A percentile compares a stretch with the other conserved stretches of the same genome.
Conservation (phyloP, 1,140 invertebrate species). For the Drosophila simulans region DNA sequence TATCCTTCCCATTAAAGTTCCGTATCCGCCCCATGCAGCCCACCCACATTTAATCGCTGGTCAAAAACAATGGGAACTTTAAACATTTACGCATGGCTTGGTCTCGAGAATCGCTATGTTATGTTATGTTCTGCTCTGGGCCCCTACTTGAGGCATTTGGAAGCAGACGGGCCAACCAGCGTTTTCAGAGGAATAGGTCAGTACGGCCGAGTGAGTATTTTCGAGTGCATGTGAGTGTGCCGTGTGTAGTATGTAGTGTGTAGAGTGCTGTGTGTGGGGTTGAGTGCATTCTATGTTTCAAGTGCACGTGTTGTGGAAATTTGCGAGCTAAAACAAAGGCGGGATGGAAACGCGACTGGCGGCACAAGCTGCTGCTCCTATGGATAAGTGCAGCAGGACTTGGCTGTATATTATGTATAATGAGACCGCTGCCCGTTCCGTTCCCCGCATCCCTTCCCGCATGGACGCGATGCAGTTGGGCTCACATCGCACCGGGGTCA, state of each 20-base stretch:
- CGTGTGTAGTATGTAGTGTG: constrained; percentile 17
- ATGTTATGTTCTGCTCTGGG: constrained; percentile 31
- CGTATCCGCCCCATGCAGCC: constrained; percentile 5
- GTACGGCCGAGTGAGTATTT: constrained; percentile 68
- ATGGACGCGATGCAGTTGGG: constrained; percentile 52
- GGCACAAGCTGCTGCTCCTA: constrained; percentile 18
- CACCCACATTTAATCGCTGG: constrained; percentile 21
- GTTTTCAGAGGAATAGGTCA: constrained; percentile 83
- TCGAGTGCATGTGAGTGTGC: constrained; percentile 37
- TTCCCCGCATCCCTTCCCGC: not conserved
- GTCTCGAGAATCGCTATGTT: constrained; percentile 43
- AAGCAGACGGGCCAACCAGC: constrained; percentile 55
- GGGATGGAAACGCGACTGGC: constrained; percentile 30
- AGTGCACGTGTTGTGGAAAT: constrained; percentile 58
- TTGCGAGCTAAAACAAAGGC: constrained; percentile 47
- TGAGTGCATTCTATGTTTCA: constrained; percentile 63
- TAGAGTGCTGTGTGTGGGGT: no score
- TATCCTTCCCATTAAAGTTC: constrained; percentile 19
- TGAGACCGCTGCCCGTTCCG: constrained; percentile 29
- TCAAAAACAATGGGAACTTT: constrained; percentile 39
- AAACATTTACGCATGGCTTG: constrained; percentile 60
- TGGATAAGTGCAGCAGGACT: constrained; percentile 40
- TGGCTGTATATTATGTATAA: constrained; percentile 49
- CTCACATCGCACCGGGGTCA: constrained; percentile 62
- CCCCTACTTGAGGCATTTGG: constrained; percentile 47